Conservation (phyloP, 92 coral and sea anemone genomes). For the Zoanthus gigantus region DNA sequence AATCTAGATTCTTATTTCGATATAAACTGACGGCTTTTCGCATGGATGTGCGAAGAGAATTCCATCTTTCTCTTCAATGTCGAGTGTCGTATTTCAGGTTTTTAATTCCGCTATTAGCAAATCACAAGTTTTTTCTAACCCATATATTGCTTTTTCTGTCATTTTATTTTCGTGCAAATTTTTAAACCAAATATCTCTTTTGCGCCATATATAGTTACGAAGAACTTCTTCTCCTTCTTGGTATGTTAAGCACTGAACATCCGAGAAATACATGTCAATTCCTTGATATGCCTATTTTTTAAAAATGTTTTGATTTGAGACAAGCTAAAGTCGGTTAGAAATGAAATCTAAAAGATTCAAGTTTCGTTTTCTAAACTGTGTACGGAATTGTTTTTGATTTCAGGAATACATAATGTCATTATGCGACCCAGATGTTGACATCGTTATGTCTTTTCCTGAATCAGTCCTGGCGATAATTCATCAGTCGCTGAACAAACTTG, state of each 20-base stretch:
- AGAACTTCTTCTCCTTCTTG: neutral
- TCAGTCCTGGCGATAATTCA: neutral
- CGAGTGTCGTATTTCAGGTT: neutral
- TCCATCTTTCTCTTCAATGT: neutral
- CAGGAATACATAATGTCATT: slow-evolving; percentile 64
- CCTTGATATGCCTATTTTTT: neutral
- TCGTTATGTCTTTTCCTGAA: slow-evolving; percentile 26
- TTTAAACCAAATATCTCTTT: too few relatives aligned
- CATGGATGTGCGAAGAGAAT: neutral
- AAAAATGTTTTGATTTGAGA: neutral
- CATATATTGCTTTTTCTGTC: neutral
- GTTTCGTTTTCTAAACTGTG: neutral
- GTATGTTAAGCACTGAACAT: neutral
- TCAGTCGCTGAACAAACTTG: slow-evolving; percentile 30
- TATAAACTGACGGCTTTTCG: neutral
- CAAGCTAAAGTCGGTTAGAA: slow-evolving; percentile 8
- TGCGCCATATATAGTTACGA: neutral
- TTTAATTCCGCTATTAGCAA: slow-evolving; percentile 1
- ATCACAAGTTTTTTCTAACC: neutral
- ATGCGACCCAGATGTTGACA: slow-evolving; percentile 46
- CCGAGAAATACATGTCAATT: neutral
- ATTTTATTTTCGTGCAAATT: neutral
- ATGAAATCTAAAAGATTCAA: neutral
- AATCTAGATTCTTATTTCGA: too few relatives aligned
- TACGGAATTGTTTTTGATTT: neutral